phyloP scores from a whole-genome alignment of 2,113 vertebrate genomes.

The Hirundichthys speculiger region DNA sequence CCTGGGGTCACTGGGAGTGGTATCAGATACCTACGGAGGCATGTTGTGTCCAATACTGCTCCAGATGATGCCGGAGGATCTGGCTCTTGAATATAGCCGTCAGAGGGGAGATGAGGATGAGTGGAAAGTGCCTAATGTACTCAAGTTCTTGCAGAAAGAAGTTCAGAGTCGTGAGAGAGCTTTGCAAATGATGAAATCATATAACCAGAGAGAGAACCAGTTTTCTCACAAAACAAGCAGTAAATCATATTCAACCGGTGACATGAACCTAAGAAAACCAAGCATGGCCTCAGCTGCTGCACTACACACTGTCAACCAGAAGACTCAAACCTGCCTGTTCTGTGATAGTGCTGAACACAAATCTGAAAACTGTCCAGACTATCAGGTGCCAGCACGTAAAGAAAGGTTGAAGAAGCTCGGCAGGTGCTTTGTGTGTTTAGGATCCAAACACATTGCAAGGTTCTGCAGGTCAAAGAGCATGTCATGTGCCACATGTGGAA shows the following conservation, averaged over 20 bases:
- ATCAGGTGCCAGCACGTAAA: not conserved
- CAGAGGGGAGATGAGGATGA: slow-evolving; percentile 12
- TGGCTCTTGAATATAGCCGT: not conserved
- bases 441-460: not conserved
- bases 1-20: not conserved
- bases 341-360: slow-evolving; percentile 1
- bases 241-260: not conserved
- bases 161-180: slow-evolving; percentile 3
- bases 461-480: not conserved
- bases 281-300: not conserved
- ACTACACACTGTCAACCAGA: too few relatives aligned
- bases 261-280: slow-evolving; percentile 8
- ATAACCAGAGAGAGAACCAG: slow-evolving; percentile 3
- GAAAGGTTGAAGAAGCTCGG: not conserved
- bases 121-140: slow-evolving; percentile 4
- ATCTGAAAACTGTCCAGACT: not conserved
- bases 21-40: too few relatives aligned
- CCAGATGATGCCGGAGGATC: slow-evolving; percentile 7
- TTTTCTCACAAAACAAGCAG: not conserved
- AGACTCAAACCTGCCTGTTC: too few relatives aligned
- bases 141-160: slow-evolving; percentile 4
- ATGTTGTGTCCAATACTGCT: too few relatives aligned
- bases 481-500: slow-evolving; percentile 1
- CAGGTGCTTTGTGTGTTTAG: too few relatives aligned
- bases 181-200: slow-evolving; percentile 4